Base-by-base conservation (phyloP, 2,797 vertebrate genomes). In the Hybognathus amarus region DNA sequence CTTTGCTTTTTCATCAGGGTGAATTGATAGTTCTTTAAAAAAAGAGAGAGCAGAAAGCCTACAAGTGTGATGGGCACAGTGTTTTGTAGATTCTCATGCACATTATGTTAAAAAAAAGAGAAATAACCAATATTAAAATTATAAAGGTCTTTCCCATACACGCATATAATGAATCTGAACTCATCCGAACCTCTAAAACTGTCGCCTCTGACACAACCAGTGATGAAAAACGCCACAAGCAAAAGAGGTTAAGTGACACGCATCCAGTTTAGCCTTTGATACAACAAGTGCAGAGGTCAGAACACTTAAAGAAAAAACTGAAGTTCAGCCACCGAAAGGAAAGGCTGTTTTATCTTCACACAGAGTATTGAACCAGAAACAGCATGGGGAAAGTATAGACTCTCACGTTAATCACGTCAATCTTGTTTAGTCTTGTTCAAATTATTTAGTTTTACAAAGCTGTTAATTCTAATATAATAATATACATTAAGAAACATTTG, bases 231-330 rank as follows among this genome's bases (percentile, higher is more conserved):
- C 5, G 40, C 0, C 61, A 64, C 17, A 33, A 64, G 59, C 42
- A 64, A 22, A 56, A 70, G 2, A 47, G 40, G 68, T 80, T 24
- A 71, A 61, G 69, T 71, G 24, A 45, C 61, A 80, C 24, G n/a
- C 22, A n/a, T 50, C 6, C 24, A 13, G 33, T 63, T 42, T 42
- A 36, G 40, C 8, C 56, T 73, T 30, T 70, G 54, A 50, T 36
- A 80, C 66, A 80, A 59, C 78, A 80, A 38, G 52, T 70, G 52
- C 38, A 70, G 59, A 64, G 17, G 17, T 40, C 38, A 42, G 18
- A 33, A 22, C 24, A 78, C 76, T 47, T 64, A 7, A 77, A 33
- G 6, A 64, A 64, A 56, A 56, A 61, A 42, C 36, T 6, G 6
- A 64, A 77, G 24, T 77, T 61, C 15, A 61, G 38, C 15, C 13